Evolutionary conservation across 2,888 invertebrate species (phyloP), one percentile per base, ranked within the genome.

Genomic region (Netelia fuscicornis): DNA sequence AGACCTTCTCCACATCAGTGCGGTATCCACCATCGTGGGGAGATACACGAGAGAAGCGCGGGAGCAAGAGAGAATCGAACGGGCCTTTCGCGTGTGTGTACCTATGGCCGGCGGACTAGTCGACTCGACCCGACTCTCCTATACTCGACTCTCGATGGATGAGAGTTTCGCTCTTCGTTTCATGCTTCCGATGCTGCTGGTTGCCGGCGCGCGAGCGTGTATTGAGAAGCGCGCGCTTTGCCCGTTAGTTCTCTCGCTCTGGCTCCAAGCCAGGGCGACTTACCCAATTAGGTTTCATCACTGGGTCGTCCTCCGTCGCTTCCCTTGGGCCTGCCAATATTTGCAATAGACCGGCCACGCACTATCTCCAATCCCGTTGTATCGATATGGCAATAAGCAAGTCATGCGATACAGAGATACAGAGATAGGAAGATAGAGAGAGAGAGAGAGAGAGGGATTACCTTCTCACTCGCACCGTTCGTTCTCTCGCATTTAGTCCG

Each of bases 241-340:
- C 83, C 71, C 83, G 77, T 58, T 72, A 86, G 87, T 89, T 90
- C 86, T 89, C 88, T 67, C 56, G 70, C 64, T 76, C 89, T 93
- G 93, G 93, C 92, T 86, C 80, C 30, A 74, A 86, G 92, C 92
- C 92, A 92, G 92, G 89, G 90, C 92, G 92, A 93, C 92, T 93
- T 93, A 92, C 93, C 93, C 92, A 93, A 93, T 93, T 93, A 93
- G 91, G 91, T 93, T 93, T 93, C 93, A 91, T 92, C 93, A 93
- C 91, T 91, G 89, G 90, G 91, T 92, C 91, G 89, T 88, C 60
- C 75, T 77, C 75, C 48, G 78, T 86, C 89, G 91, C 90, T 91
- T 92, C 90, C 92, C 91, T 62, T 89, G 88, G 37, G 89, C 91
- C 86, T 92, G 93, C 92, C 92, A 93, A 93, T 93, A 93, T 92